phyloP scores from a whole-genome alignment of 2,113 vertebrate genomes.

The Columba livia region DNA sequence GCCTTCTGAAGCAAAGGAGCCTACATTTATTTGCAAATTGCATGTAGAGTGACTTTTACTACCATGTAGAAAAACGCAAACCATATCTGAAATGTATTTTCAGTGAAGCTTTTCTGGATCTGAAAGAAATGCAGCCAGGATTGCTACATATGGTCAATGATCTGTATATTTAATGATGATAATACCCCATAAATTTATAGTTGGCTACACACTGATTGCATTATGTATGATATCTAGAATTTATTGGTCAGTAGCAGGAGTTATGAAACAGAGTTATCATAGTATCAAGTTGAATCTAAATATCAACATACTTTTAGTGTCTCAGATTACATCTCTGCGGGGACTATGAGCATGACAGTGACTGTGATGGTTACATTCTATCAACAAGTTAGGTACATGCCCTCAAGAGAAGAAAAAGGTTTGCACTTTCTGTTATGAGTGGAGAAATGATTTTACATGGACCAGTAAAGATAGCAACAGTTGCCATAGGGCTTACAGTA shows the following conservation, averaged over 20 bases:
- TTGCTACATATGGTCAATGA: neutral
- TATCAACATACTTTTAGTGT: neutral
- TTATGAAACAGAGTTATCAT: neutral
- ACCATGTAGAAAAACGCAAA: neutral
- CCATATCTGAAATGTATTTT: neutral
- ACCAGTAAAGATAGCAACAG: neutral
- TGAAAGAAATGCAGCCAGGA: neutral
- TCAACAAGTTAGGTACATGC: neutral
- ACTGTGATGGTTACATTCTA: neutral
- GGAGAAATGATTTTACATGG: conserved; percentile 27
- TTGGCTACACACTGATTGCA: neutral
- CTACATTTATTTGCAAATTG: neutral
- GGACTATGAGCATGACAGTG: neutral
- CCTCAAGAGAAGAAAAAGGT: conserved; percentile 18
- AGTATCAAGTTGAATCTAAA: neutral
- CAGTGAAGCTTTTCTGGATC: neutral
- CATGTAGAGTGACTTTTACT: neutral
- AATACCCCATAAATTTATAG: neutral
- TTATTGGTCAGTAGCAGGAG: neutral
- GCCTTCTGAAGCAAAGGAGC: neutral
- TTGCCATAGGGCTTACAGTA: neutral
- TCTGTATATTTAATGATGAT: neutral
- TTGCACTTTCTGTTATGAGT: neutral
- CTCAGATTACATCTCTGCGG: neutral
- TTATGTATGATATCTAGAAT: neutral